A percentile compares a stretch with the other conserved stretches of the same genome.
These are phyloP conservation scores for Sturmia bella DNA, from an alignment of 2,888 invertebrate species.

Conservation along the genomic window DNA sequence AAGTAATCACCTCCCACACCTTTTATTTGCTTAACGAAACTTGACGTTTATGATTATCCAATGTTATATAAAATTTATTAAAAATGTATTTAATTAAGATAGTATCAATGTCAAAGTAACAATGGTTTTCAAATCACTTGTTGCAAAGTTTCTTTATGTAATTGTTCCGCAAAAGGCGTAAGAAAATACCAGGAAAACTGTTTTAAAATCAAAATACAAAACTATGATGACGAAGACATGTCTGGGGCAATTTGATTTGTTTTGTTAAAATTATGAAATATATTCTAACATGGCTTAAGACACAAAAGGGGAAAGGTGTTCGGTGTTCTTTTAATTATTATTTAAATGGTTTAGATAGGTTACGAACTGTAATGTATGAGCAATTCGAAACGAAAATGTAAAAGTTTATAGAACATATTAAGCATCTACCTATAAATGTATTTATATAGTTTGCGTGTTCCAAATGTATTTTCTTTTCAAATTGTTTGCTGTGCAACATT, in stretches of 20 bases:
- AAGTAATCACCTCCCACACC: slow-evolving; percentile 1
- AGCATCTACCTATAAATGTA: too few relatives aligned
- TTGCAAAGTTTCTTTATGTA: not conserved
- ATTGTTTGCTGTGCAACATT: too few relatives aligned
- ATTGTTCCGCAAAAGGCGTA: not conserved
- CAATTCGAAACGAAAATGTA: too few relatives aligned
- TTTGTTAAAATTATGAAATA: not conserved
- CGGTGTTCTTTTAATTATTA: not conserved
- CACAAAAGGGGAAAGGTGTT: not conserved
- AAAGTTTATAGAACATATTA: too few relatives aligned
- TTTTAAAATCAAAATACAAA: not conserved
- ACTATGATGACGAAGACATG: not conserved
- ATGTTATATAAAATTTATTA: not conserved
- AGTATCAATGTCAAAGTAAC: not conserved
- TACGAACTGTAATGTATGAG: too few relatives aligned
- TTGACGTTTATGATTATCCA: not conserved
- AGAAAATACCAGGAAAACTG: not conserved
- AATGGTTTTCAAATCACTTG: slow-evolving; percentile 22
- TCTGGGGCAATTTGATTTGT: not conserved
- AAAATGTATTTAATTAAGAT: slow-evolving; percentile 8
- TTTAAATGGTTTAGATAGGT: not conserved
- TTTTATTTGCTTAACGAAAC: not conserved
- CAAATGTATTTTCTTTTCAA: too few relatives aligned
- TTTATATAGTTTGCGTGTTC: too few relatives aligned
- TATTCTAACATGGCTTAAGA: not conserved